Base-by-base conservation (phyloP, 2,113 vertebrate genomes). In the Oceanodroma tethys region DNA sequence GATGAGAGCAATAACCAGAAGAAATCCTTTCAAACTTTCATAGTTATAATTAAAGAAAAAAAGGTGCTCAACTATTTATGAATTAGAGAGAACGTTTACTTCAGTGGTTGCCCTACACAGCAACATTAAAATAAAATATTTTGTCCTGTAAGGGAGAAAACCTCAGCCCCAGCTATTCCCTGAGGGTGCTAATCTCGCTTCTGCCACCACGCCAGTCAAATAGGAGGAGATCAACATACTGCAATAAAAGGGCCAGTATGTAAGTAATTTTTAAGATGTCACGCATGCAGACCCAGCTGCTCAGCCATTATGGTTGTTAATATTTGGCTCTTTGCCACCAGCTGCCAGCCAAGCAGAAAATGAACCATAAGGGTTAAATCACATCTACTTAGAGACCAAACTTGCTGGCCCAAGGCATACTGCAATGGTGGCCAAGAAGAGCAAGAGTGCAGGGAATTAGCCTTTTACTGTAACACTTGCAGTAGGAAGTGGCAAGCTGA, bases 331-430 rank as follows among this genome's bases (percentile, higher is more conserved):
- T 70, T 93, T 82, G 91, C 89, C 91, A 96, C 62, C 87, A 96
- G 13, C 63, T 62, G 67, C 59, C 74, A 86, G 93, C 74, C 93
- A 95, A 94, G 63, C 43, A 86, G 17, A 83, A 93, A 97, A 80
- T 11, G 32, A 87, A 73, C 53, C 87, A 66, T 93, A 96, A 96
- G 91, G 85, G 87, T 94, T 96, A 96, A 96, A 90, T 90, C 78
- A 83, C 67, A 86, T 92, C 68, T 82, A 73, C 84, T 91, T 90
- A 90, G 3, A 50, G 67, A 56, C 29, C 32, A 78, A 91, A 93
- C 59, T 27, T 66, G 55, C 81, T 86, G 88, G 62, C 89, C 86
- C 60, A 89, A 81, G 48, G 40, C 76, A 25, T 62, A 3, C 14
- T 70, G 53, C 59, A 80, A 27, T 11, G 21, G n/a, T 73, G 71